These are phyloP conservation scores for Sitophilus oryzae DNA, from an alignment of 1,140 invertebrate species.

Conservation along the genomic window DNA sequence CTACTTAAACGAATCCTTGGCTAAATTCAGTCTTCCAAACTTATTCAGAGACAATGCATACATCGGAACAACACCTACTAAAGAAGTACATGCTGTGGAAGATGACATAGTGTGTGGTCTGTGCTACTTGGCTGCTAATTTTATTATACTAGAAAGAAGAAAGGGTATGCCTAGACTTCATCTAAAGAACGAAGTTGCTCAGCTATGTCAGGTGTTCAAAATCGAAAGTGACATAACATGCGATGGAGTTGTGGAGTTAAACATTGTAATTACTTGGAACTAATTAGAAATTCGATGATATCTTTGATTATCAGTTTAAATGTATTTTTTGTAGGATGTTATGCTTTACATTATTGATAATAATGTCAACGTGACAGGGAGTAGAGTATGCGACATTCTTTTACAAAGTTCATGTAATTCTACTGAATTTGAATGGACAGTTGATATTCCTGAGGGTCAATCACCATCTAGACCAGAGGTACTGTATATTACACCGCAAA, in stretches of 20 bases:
- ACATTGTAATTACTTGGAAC: constrained; percentile 18
- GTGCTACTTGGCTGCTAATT: constrained; percentile 10
- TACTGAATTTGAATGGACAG: constrained; percentile 49
- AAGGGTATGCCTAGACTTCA: constrained; percentile 4
- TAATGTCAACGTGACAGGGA: constrained; percentile 44
- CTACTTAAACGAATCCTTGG: constrained; percentile 12
- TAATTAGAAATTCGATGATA: too few species aligned
- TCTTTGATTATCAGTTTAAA: too few species aligned
- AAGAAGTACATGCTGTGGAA: not conserved
- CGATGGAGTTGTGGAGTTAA: constrained; percentile 10
- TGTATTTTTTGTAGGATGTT: too few species aligned
- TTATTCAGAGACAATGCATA: constrained; percentile 17
- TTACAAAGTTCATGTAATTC: constrained; percentile 46
- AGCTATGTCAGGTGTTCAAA: constrained; percentile 2
- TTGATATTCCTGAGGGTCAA: constrained; percentile 46
- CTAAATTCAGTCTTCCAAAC: constrained; percentile 9
- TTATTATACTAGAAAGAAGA: constrained; percentile 12
- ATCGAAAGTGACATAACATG: constrained; percentile 18
- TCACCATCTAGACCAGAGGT: constrained; percentile 14
- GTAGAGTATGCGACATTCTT: constrained; percentile 51
- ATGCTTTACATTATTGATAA: constrained; percentile 45
- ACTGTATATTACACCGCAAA: too few species aligned
- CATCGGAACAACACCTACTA: constrained; percentile 1
- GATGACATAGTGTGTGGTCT: constrained; percentile 10
- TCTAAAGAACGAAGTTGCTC: constrained; percentile 1